A percentile compares a stretch with the other conserved stretches of the same genome.
Evolutionary conservation across 2,888 invertebrate genomes (phyloP).

Genomic region (Stomorhina lunata): DNA sequence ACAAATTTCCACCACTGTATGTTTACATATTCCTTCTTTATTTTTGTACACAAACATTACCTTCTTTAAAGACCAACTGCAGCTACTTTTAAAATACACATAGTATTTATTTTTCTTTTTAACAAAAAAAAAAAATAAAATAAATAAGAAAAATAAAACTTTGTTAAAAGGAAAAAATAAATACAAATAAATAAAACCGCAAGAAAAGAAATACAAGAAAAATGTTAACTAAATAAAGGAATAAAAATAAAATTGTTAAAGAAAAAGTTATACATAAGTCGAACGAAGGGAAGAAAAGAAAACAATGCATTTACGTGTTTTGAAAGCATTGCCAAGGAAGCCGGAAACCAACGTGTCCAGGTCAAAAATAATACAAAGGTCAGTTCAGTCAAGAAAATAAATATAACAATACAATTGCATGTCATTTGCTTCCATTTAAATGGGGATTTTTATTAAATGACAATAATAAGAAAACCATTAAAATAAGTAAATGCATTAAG

Average conservation of each 20-base stretch:
- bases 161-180: background rate
- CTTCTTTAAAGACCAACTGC: background rate
- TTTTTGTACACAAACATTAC: background rate
- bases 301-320: constrained; percentile 35
- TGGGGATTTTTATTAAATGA: constrained; percentile 4
- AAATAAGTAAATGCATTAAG: constrained; percentile 10
- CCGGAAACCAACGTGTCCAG: constrained; percentile 33
- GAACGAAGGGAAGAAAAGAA: background rate
- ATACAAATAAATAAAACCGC: constrained; percentile 6
- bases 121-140: background rate
- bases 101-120: background rate
- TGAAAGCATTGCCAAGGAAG: constrained; percentile 21
- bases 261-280: background rate
- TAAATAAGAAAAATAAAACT: constrained; percentile 7
- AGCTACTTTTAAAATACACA: background rate
- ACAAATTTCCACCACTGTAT: background rate
- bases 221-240: background rate
- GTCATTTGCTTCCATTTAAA: constrained; percentile 19
- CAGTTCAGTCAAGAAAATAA: constrained; percentile 5
- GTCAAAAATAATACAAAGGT: constrained; percentile 28
- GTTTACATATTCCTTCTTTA: background rate
- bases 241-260: background rate
- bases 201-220: background rate
- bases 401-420: constrained; percentile 28
- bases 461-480: constrained; percentile 6